Percentiles rank a stretch among this genome's conserved stretches.
Conservation (phyloP, 2,888 invertebrate species). For the Torymus aiolomorphi region DNA sequence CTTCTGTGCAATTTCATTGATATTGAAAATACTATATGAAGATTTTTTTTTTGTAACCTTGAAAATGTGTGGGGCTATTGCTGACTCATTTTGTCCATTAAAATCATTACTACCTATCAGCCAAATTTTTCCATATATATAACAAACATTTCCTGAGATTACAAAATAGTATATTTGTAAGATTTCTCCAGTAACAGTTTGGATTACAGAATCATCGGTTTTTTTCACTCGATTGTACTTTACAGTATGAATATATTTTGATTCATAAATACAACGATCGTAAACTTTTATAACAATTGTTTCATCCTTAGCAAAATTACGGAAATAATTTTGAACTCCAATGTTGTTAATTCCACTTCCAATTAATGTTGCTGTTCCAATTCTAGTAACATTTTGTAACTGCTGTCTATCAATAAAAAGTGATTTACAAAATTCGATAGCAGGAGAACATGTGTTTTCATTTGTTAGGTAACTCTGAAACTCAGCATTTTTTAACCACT, state of each 20-base stretch:
- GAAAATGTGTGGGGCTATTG: neutral
- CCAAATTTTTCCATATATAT: conserved; percentile 4
- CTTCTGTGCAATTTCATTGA: conserved; percentile 6
- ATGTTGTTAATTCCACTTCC: neutral
- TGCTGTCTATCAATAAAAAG: neutral
- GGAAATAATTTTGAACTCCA: conserved; percentile 12
- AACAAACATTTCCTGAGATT: neutral
- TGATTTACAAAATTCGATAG: conserved; percentile 3
- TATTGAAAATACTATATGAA: neutral
- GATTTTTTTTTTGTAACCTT: conserved; percentile 3
- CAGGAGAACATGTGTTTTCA: neutral
- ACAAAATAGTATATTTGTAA: conserved; percentile 4
- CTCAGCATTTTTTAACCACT: conserved; percentile 1
- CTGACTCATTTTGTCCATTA: neutral
- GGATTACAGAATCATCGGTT: conserved; percentile 4
- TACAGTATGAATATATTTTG: neutral
- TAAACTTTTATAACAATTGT: neutral
- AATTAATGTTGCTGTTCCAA: neutral
- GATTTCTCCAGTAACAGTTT: neutral
- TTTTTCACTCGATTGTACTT: neutral
- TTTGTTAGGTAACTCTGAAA: conserved; percentile 6
- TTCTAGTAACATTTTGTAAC: neutral
- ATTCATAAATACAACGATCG: conserved; percentile 8
- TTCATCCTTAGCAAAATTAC: neutral
- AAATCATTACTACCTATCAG: conserved; percentile 9